A percentile compares a stretch with the other conserved stretches of the same genome.
phyloP scores from a whole-genome alignment of 2,888 invertebrate species.

The Sesia apiformis region DNA sequence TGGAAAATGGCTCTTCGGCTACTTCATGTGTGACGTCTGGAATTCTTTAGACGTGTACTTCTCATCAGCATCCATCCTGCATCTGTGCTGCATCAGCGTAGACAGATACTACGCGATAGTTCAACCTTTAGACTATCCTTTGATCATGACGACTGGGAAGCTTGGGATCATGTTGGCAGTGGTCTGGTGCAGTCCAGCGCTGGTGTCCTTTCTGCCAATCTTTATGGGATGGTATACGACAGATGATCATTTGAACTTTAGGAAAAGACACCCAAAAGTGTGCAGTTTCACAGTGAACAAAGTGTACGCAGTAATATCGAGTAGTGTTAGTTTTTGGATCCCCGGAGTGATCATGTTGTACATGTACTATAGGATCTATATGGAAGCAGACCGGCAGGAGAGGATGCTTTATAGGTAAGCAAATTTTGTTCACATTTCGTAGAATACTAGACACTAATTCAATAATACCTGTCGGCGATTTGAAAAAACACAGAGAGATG shows the following conservation, averaged over 20 bases:
- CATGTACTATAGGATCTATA: conserved; percentile 92
- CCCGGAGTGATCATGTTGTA: conserved; percentile 94
- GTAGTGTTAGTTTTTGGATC: conserved; percentile 94
- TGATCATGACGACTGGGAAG: conserved; percentile 91
- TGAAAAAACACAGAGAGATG: no score
- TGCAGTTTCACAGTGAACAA: conserved; percentile 91
- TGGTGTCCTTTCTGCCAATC: conserved; percentile 95
- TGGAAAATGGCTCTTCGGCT: conserved; percentile 90
- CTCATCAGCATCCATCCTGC: conserved; percentile 93
- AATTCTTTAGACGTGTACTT: conserved; percentile 97
- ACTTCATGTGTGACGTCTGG: conserved; percentile 96
- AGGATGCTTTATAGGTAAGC: conserved; percentile 87
- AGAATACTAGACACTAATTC: no score
- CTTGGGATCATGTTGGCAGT: conserved; percentile 88
- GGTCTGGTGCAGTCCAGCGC: conserved; percentile 93
- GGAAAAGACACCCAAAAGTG: conserved; percentile 79
- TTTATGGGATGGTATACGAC: conserved; percentile 97
- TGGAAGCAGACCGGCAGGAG: conserved; percentile 89
- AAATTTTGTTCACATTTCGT: background rate
- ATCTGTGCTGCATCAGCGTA: conserved; percentile 93
- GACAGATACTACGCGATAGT: conserved; percentile 95
- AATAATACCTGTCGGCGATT: no score
- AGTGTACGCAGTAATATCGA: conserved; percentile 90
- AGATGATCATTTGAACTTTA: conserved; percentile 81
- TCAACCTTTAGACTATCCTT: conserved; percentile 93